Evolutionary conservation across 2,888 invertebrate genomes (phyloP), one percentile per base, ranked within the genome.

Genomic region (Zele albiditarsus): DNA sequence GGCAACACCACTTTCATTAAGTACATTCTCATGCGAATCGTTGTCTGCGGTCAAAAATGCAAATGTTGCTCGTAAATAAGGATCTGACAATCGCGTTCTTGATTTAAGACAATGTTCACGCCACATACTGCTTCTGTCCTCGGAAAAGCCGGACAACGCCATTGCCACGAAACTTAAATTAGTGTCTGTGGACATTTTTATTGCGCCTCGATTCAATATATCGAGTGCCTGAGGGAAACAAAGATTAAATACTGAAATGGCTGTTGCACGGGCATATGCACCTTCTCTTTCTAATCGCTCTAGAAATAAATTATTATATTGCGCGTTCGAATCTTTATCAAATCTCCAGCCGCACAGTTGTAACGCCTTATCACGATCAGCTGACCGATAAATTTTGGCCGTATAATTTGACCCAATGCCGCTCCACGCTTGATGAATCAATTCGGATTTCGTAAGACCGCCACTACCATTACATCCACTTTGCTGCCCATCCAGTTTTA

Each of bases 261-360:
- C 96, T 49, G 98, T 97, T 57, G 97, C 97, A 87, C 97, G 93
- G 73, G 95, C 93, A 90, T 94, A 93, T 82, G 94, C 92, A 87
- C 93, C 92, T 86, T 94, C 94, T 73, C 93, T 93, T 87, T 95
- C 95, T 57, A 97, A 90, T 82, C 93, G 91, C 69, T 93, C 92
- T n/a, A 94, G 88, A 78, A 93, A 93, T 67, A 86, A 82, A 77
- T 87, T 88, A 74, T 91, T 90, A 5, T 90, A 90, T 46, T 93
- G 87, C 3, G 89, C 87, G 72, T 90, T 89, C 0, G 90, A 90
- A 84, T 95, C 95, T 87, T 93, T 93, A 81, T 96, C 95, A 88
- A 94, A 94, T 78, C 93, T 93, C 98, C 98, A 98, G 25, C 97
- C 97, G 90, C 98, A 98, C 78, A 98, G 90, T 87, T 94, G 94